Evolutionary conservation across 2,113 vertebrate genomes (phyloP).

Genomic region (Siniperca knerii): DNA sequence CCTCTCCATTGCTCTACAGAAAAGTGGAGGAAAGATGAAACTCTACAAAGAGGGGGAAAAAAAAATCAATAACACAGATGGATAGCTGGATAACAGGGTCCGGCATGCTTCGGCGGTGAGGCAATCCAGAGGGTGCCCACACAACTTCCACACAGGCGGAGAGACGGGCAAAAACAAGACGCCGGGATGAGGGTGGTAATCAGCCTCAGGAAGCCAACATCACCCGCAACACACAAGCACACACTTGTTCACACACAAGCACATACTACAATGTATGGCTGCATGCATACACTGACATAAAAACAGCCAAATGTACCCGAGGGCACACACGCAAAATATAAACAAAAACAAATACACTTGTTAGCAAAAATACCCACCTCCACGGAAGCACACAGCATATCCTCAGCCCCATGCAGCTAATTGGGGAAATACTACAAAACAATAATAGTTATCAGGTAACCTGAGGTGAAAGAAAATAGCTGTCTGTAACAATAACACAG

Average conservation of each 20-base stretch:
- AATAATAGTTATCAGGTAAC: conserved; percentile 39
- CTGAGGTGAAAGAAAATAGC: conserved; percentile 38
- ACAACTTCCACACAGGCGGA: conserved; percentile 85
- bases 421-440: conserved; percentile 36
- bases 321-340: background rate
- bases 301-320: conserved; percentile 4
- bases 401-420: conserved; percentile 1
- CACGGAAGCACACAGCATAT: background rate
- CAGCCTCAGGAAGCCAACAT: conserved; percentile 79
- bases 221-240: conserved; percentile 68
- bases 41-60: conserved; percentile 77
- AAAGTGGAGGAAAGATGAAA: conserved; percentile 87
- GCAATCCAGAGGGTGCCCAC: conserved; percentile 87
- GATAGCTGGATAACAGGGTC: conserved; percentile 87
- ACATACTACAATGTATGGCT: conserved; percentile 33
- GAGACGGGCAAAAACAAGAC: conserved; percentile 78
- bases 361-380: background rate
- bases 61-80: conserved; percentile 88
- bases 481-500: conserved; percentile 25
- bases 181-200: conserved; percentile 78
- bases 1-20: conserved; percentile 75
- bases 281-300: background rate
- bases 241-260: conserved; percentile 60
- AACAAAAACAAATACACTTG: background rate
- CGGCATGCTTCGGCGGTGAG: conserved; percentile 84